Evolutionary conservation across 2,888 invertebrate genomes (phyloP).

Genomic region (Cyaniris semiargus): DNA sequence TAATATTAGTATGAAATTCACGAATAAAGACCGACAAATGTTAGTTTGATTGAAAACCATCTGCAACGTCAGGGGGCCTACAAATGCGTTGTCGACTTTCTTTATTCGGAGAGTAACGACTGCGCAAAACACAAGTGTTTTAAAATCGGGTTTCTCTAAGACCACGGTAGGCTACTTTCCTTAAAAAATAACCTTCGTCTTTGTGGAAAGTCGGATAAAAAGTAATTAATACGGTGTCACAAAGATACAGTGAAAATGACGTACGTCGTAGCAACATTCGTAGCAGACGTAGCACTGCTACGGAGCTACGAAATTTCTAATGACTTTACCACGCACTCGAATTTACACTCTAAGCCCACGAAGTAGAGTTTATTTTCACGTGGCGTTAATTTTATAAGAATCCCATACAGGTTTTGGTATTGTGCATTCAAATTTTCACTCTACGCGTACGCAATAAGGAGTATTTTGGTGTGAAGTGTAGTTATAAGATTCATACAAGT

Average conservation of each 20-base stretch:
- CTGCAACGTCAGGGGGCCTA: no score
- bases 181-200: not conserved
- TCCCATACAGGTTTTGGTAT: not conserved
- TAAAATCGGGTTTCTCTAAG: not conserved
- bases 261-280: slow-evolving; percentile 12
- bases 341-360: not conserved
- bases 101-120: no score
- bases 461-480: not conserved
- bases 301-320: slow-evolving; percentile 12
- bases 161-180: not conserved
- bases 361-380: not conserved
- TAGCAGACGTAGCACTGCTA: slow-evolving; percentile 23
- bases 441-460: not conserved
- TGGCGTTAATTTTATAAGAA: not conserved
- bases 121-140: not conserved
- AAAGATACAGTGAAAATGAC: slow-evolving; percentile 11
- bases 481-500: slow-evolving; percentile 22
- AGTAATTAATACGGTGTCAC: not conserved
- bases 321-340: not conserved
- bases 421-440: not conserved
- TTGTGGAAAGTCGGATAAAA: not conserved
- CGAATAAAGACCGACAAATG: no score
- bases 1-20: no score
- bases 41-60: no score
- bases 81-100: no score